Evolutionary conservation across 1,140 invertebrate genomes (phyloP).

Genomic region (Drosophila nigromelanica): DNA sequence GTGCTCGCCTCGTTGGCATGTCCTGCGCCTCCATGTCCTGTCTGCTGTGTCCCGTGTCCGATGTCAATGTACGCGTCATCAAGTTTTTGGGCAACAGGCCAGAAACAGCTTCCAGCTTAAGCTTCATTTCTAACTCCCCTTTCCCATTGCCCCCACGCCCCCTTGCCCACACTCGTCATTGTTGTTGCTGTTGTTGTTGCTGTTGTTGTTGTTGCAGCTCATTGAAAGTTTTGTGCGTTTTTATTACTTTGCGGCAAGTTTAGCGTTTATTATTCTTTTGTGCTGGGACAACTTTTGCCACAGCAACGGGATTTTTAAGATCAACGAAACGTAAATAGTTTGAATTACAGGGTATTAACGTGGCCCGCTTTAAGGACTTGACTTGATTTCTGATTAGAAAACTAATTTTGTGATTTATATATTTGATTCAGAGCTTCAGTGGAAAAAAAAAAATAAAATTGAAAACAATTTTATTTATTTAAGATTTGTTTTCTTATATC

Average conservation of each 20-base stretch:
- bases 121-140: constrained; percentile 23
- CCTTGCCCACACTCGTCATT: too few species aligned
- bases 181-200: neutral
- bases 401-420: constrained; percentile 6
- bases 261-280: constrained; percentile 57
- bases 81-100: constrained; percentile 72
- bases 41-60: constrained; percentile 30
- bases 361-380: neutral
- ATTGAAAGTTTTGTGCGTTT: constrained; percentile 79
- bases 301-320: constrained; percentile 5
- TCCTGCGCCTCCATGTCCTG: constrained; percentile 6
- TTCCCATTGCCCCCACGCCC: neutral
- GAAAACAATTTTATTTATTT: too few species aligned
- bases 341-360: constrained; percentile 34
- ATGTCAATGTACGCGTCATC: constrained; percentile 64
- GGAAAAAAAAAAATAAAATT: too few species aligned
- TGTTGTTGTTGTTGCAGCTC: constrained; percentile 60
- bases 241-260: constrained; percentile 73
- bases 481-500: too few species aligned
- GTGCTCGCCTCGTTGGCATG: neutral
- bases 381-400: constrained; percentile 5
- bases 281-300: constrained; percentile 16
- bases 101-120: constrained; percentile 45
- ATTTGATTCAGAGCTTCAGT: too few species aligned
- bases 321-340: constrained; percentile 11